phyloP scores from a whole-genome alignment of 2,888 invertebrate species.

The Pachliopta kotzebuea region DNA sequence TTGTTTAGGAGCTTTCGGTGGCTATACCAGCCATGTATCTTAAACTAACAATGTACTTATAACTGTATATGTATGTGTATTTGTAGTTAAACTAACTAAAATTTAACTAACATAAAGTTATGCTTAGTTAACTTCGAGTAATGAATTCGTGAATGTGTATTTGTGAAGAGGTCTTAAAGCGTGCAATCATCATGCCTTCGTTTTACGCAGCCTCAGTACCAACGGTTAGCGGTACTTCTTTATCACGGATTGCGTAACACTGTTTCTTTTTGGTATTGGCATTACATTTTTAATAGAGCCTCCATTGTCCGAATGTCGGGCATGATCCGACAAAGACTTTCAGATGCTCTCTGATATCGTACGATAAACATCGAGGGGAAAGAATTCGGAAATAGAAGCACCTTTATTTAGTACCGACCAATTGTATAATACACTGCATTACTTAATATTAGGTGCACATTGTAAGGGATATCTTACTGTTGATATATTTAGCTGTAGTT shows the following conservation, averaged over 20 bases:
- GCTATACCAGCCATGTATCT: too few relatives aligned
- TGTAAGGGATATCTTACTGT: background rate
- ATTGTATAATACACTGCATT: background rate
- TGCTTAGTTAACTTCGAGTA: too few relatives aligned
- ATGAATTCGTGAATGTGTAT: background rate
- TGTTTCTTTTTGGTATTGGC: conserved; percentile 49
- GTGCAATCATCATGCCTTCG: conserved; percentile 33
- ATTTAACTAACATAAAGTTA: too few relatives aligned
- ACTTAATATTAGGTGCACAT: background rate
- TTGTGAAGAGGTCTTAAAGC: conserved; percentile 24
- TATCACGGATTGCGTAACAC: conserved; percentile 51
- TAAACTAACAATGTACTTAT: too few relatives aligned
- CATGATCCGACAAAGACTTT: conserved; percentile 34
- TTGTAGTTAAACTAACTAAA: too few relatives aligned
- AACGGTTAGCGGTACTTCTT: conserved; percentile 41
- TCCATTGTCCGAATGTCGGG: conserved; percentile 45
- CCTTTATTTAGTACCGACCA: conserved; percentile 2
- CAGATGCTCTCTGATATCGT: conserved; percentile 33
- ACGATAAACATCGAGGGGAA: conserved; percentile 37
- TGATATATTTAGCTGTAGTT: background rate
- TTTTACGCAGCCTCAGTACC: conserved; percentile 22
- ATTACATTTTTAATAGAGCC: conserved; percentile 44
- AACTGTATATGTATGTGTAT: too few relatives aligned
- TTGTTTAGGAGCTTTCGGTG: too few relatives aligned
- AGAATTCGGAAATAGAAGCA: conserved; percentile 22